A percentile compares a stretch with the other conserved stretches of the same genome.
phyloP scores from a whole-genome alignment of 2,797 vertebrate species.

The Bovichtus diacanthus region DNA sequence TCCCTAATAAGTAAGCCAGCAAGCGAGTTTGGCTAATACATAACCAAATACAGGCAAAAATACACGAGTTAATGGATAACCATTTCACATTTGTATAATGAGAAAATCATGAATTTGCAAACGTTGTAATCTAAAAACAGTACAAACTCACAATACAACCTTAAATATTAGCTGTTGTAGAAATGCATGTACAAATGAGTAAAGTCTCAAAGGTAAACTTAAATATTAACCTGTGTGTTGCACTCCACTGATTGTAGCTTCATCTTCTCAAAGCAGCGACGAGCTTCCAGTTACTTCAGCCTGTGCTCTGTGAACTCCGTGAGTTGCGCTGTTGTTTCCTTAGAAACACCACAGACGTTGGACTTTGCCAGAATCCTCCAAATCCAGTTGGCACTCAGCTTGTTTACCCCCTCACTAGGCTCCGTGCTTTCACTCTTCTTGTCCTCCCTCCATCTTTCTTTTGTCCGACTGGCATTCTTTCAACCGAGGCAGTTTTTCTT shows the following conservation, averaged over 20 bases:
- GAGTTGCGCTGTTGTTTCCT: slow-evolving; percentile 64
- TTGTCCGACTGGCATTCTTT: slow-evolving; percentile 48
- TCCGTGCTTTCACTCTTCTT: slow-evolving; percentile 35
- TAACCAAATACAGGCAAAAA: slow-evolving; percentile 10
- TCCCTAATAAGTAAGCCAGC: slow-evolving; percentile 8
- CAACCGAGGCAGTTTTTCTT: slow-evolving; percentile 42
- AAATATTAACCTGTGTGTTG: slow-evolving; percentile 55
- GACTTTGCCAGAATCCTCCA: slow-evolving; percentile 68
- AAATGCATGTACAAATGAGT: neutral
- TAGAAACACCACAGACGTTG: slow-evolving; percentile 61
- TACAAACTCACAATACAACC: neutral
- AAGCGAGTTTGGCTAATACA: slow-evolving; percentile 20
- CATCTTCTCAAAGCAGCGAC: slow-evolving; percentile 10
- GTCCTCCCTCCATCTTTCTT: slow-evolving; percentile 24
- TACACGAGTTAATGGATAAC: slow-evolving; percentile 11
- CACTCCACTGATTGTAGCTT: slow-evolving; percentile 9
- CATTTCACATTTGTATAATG: neutral
- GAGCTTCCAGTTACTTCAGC: slow-evolving; percentile 43
- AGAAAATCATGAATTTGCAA: slow-evolving; percentile 1
- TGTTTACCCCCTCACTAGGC: slow-evolving; percentile 34
- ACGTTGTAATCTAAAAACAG: slow-evolving; percentile 8
- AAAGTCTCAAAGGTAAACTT: slow-evolving; percentile 10
- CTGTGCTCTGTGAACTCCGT: slow-evolving; percentile 34
- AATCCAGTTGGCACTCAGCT: slow-evolving; percentile 46
- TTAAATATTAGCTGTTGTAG: neutral